Evolutionary conservation across 2,113 vertebrate genomes (phyloP).

Genomic region (Campylomormyrus numenius): DNA sequence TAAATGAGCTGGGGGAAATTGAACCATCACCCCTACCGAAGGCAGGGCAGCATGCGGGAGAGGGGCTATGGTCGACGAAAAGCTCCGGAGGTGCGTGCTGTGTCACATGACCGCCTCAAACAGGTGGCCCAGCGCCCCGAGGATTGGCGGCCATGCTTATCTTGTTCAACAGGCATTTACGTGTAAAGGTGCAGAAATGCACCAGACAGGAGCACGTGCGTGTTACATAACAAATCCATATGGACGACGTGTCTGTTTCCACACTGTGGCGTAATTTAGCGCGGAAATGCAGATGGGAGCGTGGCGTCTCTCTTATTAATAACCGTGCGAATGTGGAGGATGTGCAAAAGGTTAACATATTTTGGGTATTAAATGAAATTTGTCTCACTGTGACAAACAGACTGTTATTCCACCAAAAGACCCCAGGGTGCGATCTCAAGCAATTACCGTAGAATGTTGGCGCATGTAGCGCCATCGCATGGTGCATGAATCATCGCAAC

Average conservation of each 20-base stretch:
- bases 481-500: not conserved
- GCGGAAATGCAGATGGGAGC: not conserved
- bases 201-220: not conserved
- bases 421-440: not conserved
- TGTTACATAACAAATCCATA: not conserved
- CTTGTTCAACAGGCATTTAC: not conserved
- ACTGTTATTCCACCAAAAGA: not conserved
- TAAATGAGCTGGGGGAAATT: not conserved
- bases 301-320: not conserved
- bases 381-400: slow-evolving; percentile 3
- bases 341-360: slow-evolving; percentile 1
- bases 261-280: not conserved
- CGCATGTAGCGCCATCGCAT: not conserved
- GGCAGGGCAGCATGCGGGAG: not conserved
- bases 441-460: not conserved
- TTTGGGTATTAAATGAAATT: slow-evolving; percentile 4
- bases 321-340: not conserved
- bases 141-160: not conserved
- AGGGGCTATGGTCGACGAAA: not conserved
- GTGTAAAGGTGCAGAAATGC: not conserved
- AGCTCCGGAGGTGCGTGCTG: not conserved
- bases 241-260: not conserved
- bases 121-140: not conserved
- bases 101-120: not conserved
- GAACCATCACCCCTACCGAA: not conserved